A percentile compares a stretch with the other conserved stretches of the same genome.
phyloP scores from a whole-genome alignment of 2,888 invertebrate species.

The Disparrhopalites patrizii region DNA sequence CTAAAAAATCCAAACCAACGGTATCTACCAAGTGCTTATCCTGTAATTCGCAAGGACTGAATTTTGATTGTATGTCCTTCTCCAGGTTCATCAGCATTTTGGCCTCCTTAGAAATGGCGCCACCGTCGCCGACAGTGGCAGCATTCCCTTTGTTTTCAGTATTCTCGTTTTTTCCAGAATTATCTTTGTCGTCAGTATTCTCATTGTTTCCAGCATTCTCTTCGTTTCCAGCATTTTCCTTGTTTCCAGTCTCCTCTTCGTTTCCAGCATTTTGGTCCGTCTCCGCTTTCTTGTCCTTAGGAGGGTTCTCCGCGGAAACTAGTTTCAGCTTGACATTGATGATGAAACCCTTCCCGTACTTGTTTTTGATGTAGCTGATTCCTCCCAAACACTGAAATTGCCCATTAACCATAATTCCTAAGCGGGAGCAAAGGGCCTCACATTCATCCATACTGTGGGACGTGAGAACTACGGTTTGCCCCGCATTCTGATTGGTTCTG shows the following conservation, averaged over 20 bases:
- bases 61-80: conserved; percentile 55
- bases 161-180: too few species aligned
- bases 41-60: conserved; percentile 60
- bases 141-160: too few species aligned
- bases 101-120: too few species aligned
- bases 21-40: conserved; percentile 66
- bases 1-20: too few species aligned
- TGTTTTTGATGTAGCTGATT: conserved; percentile 65
- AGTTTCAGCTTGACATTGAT: neutral
- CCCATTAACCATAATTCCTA: conserved; percentile 72
- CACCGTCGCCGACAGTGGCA: too few species aligned
- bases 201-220: too few species aligned
- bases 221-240: too few species aligned
- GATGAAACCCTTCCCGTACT: conserved; percentile 37
- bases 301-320: neutral
- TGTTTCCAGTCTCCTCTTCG: too few species aligned
- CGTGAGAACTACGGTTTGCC: conserved; percentile 62
- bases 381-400: conserved; percentile 67
- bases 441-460: conserved; percentile 69
- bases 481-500: conserved; percentile 54
- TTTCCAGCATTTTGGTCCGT: too few species aligned
- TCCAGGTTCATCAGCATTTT: too few species aligned
- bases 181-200: too few species aligned
- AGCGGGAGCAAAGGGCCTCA: conserved; percentile 70
- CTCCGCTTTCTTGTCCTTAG: conserved; percentile 1